Evolutionary conservation across 2,113 vertebrate genomes (phyloP).

Genomic region (Elephas maximus): DNA sequence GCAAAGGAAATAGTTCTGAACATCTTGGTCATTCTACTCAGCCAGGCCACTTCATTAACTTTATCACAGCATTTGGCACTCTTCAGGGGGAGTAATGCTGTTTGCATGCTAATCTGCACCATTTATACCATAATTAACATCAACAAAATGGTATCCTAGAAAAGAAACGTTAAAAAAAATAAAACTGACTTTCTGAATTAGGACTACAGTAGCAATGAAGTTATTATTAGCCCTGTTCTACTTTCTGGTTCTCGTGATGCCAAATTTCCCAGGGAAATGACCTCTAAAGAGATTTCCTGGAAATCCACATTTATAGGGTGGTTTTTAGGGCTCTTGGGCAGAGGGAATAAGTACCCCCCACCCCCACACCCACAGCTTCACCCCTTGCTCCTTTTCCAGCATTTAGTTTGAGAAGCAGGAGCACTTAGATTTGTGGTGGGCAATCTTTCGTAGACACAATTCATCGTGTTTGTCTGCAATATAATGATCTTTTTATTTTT

Average conservation of each 20-base stretch:
- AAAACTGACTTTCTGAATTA: conserved; percentile 1
- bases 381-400: not conserved
- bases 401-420: not conserved
- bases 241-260: not conserved
- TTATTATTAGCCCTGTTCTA: conserved; percentile 48
- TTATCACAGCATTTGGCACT: not conserved
- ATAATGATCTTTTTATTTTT: conserved; percentile 24
- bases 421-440: fast-evolving
- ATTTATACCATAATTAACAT: not conserved
- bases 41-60: not conserved
- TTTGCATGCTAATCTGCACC: not conserved
- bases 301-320: not conserved
- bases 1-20: not conserved
- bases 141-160: conserved; percentile 8
- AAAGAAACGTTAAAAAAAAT: not conserved
- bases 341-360: no score
- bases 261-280: not conserved
- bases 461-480: not conserved
- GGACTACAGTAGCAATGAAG: not conserved
- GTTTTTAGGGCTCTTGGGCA: not conserved
- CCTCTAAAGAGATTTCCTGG: conserved; percentile 4
- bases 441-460: not conserved
- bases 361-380: fast-evolving
- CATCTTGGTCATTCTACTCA: fast-evolving
- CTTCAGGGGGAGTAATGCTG: not conserved